Conservation (phyloP, 2,113 vertebrate genomes). For the Tinamus guttatus region DNA sequence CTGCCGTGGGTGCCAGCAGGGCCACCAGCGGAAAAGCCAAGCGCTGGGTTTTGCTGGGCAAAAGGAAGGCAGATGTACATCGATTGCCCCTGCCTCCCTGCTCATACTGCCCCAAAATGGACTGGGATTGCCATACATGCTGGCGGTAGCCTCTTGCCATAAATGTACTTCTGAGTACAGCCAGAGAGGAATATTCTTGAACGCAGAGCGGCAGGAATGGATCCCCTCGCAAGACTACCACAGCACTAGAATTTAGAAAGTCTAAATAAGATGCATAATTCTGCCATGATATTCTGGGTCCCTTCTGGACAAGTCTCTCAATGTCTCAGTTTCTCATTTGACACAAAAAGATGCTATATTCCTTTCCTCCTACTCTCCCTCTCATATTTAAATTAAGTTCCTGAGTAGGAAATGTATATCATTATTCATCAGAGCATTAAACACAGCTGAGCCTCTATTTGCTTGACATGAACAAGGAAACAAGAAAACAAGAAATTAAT, state of each 20-base stretch:
- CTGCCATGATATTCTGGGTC: accelerated
- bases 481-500: background rate
- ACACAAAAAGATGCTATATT: accelerated
- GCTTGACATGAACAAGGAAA: background rate
- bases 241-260: accelerated
- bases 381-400: background rate
- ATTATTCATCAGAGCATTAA: background rate
- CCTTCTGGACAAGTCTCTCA: accelerated
- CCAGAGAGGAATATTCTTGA: background rate
- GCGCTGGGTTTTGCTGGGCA: accelerated
- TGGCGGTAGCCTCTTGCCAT: background rate
- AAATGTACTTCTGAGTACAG: background rate
- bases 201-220: accelerated
- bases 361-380: background rate
- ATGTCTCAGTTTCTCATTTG: background rate
- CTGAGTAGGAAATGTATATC: background rate
- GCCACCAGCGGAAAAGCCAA: accelerated
- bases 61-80: accelerated
- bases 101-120: background rate
- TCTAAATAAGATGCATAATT: accelerated
- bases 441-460: background rate
- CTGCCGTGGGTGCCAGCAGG: accelerated
- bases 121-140: background rate
- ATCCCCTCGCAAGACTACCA: accelerated
- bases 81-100: too few relatives aligned